Conservation (phyloP, 2,113 vertebrate genomes). For the Cairina moschata region DNA sequence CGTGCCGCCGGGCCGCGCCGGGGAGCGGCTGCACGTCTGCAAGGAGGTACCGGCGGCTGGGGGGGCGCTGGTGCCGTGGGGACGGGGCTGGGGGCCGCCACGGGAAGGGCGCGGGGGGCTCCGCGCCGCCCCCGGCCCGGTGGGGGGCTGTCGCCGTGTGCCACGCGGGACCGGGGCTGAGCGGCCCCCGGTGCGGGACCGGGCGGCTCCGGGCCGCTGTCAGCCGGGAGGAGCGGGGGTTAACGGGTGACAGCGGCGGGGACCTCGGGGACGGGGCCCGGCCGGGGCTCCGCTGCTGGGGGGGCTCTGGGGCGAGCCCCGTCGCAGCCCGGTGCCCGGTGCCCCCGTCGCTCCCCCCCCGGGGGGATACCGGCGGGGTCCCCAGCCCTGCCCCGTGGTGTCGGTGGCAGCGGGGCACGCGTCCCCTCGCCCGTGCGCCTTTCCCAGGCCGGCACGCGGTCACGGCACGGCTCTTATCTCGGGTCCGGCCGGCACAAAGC, state of each 20-base stretch:
- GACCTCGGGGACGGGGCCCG: neutral
- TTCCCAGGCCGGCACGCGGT: neutral
- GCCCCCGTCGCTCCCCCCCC: neutral
- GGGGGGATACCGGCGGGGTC: neutral
- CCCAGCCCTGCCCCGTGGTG: neutral
- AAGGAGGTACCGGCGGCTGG: conserved; percentile 68
- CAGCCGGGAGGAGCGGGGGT: neutral
- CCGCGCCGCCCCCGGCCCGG: too few relatives aligned
- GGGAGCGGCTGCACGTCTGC: conserved; percentile 72
- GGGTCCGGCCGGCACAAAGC: neutral
- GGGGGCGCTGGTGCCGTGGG: too few relatives aligned
- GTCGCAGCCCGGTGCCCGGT: too few relatives aligned
- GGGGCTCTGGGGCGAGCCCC: too few relatives aligned
- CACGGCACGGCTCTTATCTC: neutral
- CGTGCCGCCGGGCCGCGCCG: conserved; percentile 14
- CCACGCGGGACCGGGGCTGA: neutral
- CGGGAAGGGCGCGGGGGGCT: too few relatives aligned
- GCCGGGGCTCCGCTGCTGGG: neutral
- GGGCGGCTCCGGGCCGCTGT: too few relatives aligned
- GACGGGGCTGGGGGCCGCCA: too few relatives aligned
- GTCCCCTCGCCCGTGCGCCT: neutral
- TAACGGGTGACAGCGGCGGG: neutral
- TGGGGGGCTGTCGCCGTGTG: neutral
- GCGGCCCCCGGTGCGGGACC: neutral
- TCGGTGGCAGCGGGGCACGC: neutral